These are phyloP conservation scores for Gymnothorax javanicus DNA, from an alignment of 2,797 vertebrate species.

Conservation along the genomic window DNA sequence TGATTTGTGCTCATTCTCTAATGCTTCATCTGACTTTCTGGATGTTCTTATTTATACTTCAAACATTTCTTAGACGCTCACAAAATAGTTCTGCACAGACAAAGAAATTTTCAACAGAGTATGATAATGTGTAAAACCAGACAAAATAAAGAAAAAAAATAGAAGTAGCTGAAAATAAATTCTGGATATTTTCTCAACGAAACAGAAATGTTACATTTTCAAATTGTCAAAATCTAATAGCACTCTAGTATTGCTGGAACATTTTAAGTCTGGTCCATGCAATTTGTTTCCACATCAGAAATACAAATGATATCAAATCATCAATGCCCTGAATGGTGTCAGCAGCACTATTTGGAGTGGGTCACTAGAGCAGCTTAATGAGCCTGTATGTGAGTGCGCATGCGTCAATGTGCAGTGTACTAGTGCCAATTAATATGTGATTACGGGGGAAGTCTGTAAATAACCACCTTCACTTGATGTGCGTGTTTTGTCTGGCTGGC, in stretches of 20 bases:
- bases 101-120: background rate
- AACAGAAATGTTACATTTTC: too few relatives aligned
- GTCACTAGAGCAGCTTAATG: background rate
- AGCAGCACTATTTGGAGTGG: background rate
- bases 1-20: background rate
- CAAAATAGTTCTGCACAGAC: background rate
- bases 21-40: background rate
- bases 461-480: slow-evolving; percentile 5
- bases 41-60: background rate
- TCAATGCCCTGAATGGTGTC: background rate
- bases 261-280: background rate
- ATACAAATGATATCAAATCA: background rate
- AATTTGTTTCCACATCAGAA: background rate
- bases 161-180: background rate
- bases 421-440: background rate
- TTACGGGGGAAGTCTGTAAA: slow-evolving; percentile 33
- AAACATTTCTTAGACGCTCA: background rate
- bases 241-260: background rate
- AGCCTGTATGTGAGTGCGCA: background rate
- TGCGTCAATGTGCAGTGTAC: background rate
- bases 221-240: too few relatives aligned
- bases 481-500: background rate
- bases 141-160: background rate
- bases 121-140: background rate
- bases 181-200: too few relatives aligned